A percentile compares a stretch with the other conserved stretches of the same genome.
Evolutionary conservation across 2,113 vertebrate genomes (phyloP).

Genomic region (Miniopterus natalensis): DNA sequence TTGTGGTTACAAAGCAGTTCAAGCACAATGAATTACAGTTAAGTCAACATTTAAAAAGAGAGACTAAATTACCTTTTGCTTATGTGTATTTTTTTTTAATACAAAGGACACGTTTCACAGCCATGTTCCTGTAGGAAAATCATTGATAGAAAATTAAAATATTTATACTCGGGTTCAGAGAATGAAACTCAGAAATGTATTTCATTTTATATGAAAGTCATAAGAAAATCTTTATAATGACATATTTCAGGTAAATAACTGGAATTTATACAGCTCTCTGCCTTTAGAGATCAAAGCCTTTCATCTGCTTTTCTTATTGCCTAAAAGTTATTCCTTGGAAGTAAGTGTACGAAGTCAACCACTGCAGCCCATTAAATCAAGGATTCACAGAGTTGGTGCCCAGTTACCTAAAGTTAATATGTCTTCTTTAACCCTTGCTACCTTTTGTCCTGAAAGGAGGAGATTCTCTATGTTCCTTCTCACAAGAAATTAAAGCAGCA

Average conservation of each 20-base stretch:
- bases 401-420: not conserved
- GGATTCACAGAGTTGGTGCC: not conserved
- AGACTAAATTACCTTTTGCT: not conserved
- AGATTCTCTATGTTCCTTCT: not conserved
- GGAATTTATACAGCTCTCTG: not conserved
- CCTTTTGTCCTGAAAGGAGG: not conserved
- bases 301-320: slow-evolving; percentile 22
- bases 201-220: not conserved
- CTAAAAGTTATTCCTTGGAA: not conserved
- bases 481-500: not conserved
- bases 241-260: not conserved
- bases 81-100: not conserved
- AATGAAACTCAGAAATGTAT: slow-evolving; percentile 1
- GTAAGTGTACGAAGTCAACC: slow-evolving; percentile 13
- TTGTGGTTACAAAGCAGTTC: slow-evolving; percentile 9
- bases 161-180: not conserved
- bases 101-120: not conserved
- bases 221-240: slow-evolving; percentile 35
- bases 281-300: not conserved
- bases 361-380: not conserved
- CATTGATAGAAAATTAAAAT: not conserved
- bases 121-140: not conserved
- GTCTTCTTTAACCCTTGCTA: not conserved
- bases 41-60: slow-evolving; percentile 5
- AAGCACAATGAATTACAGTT: slow-evolving; percentile 39